Percentiles rank a stretch among this genome's conserved stretches.
These are phyloP conservation scores for Baryphthengus martii DNA, from an alignment of 2,113 vertebrate species.

Conservation along the genomic window DNA sequence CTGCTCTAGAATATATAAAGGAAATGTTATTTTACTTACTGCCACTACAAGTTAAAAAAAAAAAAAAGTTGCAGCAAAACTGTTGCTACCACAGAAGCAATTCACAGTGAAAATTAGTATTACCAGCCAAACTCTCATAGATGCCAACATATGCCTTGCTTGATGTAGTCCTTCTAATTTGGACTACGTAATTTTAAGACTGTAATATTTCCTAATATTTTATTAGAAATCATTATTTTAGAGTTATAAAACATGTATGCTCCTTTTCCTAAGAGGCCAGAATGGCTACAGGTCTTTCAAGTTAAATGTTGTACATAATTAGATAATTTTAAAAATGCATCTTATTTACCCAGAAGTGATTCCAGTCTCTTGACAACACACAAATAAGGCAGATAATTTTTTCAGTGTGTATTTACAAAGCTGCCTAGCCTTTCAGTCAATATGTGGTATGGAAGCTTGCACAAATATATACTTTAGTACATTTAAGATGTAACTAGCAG, in stretches of 20 bases:
- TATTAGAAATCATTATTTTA: constrained; percentile 41
- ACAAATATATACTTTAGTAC: constrained; percentile 23
- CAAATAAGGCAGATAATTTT: constrained; percentile 47
- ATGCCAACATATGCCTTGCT: neutral
- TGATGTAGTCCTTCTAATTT: neutral
- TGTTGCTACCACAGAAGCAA: neutral
- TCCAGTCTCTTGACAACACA: constrained; percentile 49
- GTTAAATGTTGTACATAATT: constrained; percentile 45
- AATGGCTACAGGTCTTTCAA: constrained; percentile 62
- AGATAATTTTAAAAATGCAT: constrained; percentile 53
- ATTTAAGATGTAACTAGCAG: neutral
- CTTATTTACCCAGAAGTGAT: constrained; percentile 53
- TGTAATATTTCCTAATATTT: constrained; percentile 2
- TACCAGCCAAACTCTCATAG: neutral
- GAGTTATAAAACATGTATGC: constrained; percentile 58
- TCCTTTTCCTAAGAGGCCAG: constrained; percentile 51
- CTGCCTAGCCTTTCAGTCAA: constrained; percentile 26
- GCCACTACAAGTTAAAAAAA: neutral
- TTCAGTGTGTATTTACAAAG: constrained; percentile 24
- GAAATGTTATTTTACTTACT: neutral
- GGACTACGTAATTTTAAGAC: neutral
- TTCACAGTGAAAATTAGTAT: neutral
- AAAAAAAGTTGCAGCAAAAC: neutral
- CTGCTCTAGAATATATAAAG: neutral
- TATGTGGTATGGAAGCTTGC: neutral